Base-by-base conservation (phyloP, 2,113 vertebrate species). In the Erythrocercus mccallii region DNA sequence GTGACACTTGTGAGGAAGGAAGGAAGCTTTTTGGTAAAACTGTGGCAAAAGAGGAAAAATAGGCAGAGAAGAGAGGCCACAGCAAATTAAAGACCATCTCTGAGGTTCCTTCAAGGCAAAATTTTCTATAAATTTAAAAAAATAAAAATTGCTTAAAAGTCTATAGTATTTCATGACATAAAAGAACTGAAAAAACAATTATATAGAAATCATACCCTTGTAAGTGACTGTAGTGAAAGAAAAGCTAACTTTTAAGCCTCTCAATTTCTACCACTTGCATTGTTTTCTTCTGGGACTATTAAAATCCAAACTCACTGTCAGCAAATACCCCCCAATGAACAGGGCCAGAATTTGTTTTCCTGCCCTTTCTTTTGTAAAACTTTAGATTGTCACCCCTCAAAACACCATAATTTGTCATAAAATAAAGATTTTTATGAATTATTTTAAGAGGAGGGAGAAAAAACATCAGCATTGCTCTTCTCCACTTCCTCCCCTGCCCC, bases 321-420 rank as follows among this genome's bases (percentile, higher is more conserved):
- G 25, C 12, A 79, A 91, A 57, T 11, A 14, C 1, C 5, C 1
- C 1, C 2, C 5, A 47, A 40, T 11, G 5, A 15, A 25, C 5
- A 60, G 61, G 18, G 21, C 3, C 10, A 54, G 17, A 14, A 2
- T 47, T 81, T 79, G 12, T 58, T 81, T 62, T 54, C 20, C 9
- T 27, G 30, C 17, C n/a, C 7, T 70, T 92, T 70, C 9, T 86
- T 66, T 48, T 42, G 11, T 17, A 62, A 61, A 15, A 54, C 2
- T 83, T 90, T 31, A 14, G 3, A 23, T 60, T 80, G 31, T 48
- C 6, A 4, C 1, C 8, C 25, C 21, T 8, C n/a, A 38, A 82
- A 70, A 6, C 15, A 61, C 3, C 12, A 9, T 12, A 28, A 6
- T 60, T 80, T 80, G 12, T 60, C 6, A 61, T 81, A 91, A 58